Evolutionary conservation across 1,140 invertebrate genomes (phyloP).

Genomic region (Megathymus violae): DNA sequence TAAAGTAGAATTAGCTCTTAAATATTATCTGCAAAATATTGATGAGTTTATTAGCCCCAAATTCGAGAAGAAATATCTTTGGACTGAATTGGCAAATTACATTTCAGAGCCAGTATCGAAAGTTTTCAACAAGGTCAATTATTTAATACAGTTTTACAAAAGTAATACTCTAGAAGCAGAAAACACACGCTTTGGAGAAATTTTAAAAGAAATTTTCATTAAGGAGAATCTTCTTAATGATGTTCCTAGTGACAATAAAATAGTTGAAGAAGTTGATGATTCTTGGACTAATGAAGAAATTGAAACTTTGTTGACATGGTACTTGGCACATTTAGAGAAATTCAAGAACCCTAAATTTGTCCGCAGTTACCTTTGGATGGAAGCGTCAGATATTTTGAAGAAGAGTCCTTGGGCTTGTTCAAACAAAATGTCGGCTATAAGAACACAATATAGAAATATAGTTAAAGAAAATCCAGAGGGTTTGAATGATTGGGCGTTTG

Average conservation of each 20-base stretch:
- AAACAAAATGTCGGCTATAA: conserved; percentile 72
- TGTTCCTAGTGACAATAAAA: conserved; percentile 42
- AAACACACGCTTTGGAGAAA: conserved; percentile 48
- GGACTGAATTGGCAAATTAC: conserved; percentile 64
- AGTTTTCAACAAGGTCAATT: conserved; percentile 69
- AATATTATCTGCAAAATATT: conserved; percentile 67
- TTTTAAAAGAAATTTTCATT: conserved; percentile 60
- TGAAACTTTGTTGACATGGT: conserved; percentile 67
- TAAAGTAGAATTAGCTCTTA: conserved; percentile 59
- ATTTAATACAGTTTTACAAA: conserved; percentile 62
- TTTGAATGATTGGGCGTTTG: conserved; percentile 65
- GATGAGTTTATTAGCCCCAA: conserved; percentile 69
- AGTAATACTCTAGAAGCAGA: conserved; percentile 43
- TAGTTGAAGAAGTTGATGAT: conserved; percentile 44
- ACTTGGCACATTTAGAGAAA: conserved; percentile 73
- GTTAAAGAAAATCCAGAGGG: conserved; percentile 61
- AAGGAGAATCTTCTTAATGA: conserved; percentile 59
- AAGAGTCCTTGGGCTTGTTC: conserved; percentile 70
- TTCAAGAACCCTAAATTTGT: conserved; percentile 76
- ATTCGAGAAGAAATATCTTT: conserved; percentile 69
- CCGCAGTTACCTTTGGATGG: conserved; percentile 68
- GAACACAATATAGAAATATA: conserved; percentile 68
- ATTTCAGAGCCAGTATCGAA: conserved; percentile 57
- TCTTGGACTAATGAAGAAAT: conserved; percentile 66
- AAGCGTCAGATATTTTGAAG: conserved; percentile 61